Evolutionary conservation across 2,797 vertebrate species (phyloP).

Genomic region (Todus mexicanus): DNA sequence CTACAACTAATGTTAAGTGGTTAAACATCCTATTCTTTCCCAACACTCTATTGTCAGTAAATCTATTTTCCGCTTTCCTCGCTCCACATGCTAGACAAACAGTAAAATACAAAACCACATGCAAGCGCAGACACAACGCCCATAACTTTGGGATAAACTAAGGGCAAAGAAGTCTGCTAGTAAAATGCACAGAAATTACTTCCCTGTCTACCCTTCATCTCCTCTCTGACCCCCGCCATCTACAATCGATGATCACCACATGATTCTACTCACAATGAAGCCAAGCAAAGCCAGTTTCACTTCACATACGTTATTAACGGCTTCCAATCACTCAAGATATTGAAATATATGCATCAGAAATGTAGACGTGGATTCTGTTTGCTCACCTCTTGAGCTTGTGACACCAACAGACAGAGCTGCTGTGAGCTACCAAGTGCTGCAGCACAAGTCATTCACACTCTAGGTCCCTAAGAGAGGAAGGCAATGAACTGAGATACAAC

Average conservation of each 20-base stretch:
- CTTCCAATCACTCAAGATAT: background rate
- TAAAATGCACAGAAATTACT: background rate
- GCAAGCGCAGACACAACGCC: background rate
- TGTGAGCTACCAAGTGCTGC: background rate
- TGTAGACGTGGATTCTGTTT: background rate
- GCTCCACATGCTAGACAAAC: conserved; percentile 6
- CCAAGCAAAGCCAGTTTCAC: background rate
- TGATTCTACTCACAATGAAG: background rate
- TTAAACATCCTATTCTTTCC: conserved; percentile 37
- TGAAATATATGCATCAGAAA: background rate
- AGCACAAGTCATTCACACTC: background rate
- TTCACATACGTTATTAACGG: background rate
- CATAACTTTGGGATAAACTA: background rate
- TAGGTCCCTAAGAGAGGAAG: background rate
- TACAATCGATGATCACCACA: background rate
- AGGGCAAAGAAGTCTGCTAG: background rate
- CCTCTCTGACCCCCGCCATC: background rate
- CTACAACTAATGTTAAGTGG: background rate
- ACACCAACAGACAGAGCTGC: background rate
- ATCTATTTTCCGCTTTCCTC: conserved; percentile 26
- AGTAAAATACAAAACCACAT: background rate
- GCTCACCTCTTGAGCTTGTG: background rate
- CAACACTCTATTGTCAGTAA: conserved; percentile 2
- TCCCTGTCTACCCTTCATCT: background rate
- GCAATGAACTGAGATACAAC: background rate